A percentile compares a stretch with the other conserved stretches of the same genome.
These are phyloP conservation scores for Sebastes matsubarae DNA, from an alignment of 2,797 vertebrate species.

Conservation along the genomic window DNA sequence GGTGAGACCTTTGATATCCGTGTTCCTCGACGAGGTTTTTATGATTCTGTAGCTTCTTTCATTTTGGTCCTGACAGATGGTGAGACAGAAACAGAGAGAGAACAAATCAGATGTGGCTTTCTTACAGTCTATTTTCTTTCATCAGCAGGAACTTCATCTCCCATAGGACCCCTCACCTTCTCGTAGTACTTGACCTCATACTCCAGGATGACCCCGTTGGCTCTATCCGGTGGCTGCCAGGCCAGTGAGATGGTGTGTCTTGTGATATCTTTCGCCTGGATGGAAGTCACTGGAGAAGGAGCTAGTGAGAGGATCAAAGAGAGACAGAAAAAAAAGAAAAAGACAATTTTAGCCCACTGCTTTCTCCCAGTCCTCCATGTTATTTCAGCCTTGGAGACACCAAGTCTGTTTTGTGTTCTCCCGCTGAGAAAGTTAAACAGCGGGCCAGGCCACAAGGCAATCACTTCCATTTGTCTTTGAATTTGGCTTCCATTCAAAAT, in stretches of 20 bases:
- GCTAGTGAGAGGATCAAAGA: slow-evolving; percentile 77
- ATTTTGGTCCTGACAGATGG: slow-evolving; percentile 89
- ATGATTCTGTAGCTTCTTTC: slow-evolving; percentile 97
- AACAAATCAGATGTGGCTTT: not conserved
- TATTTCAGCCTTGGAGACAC: slow-evolving; percentile 49
- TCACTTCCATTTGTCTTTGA: slow-evolving; percentile 59
- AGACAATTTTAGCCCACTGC: slow-evolving; percentile 5
- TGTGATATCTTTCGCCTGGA: slow-evolving; percentile 96
- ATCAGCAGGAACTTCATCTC: not conserved
- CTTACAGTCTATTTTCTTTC: not conserved
- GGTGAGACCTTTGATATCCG: slow-evolving; percentile 95
- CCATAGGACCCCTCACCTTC: slow-evolving; percentile 84
- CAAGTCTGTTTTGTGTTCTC: slow-evolving; percentile 57
- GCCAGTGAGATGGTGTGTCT: slow-evolving; percentile 94
- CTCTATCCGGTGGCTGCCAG: slow-evolving; percentile 94
- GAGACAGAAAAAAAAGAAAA: slow-evolving; percentile 6
- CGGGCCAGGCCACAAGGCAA: slow-evolving; percentile 43
- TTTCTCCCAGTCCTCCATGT: slow-evolving; percentile 1
- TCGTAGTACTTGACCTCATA: slow-evolving; percentile 99
- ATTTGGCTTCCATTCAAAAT: slow-evolving; percentile 54
- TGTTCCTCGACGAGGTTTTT: slow-evolving; percentile 90
- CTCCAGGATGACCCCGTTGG: slow-evolving; percentile 96
- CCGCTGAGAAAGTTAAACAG: slow-evolving; percentile 70
- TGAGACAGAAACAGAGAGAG: not conserved
- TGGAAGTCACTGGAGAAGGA: slow-evolving; percentile 92